These are phyloP conservation scores for Drosophila pandora DNA, from an alignment of 1,140 invertebrate species.

Conservation along the genomic window DNA sequence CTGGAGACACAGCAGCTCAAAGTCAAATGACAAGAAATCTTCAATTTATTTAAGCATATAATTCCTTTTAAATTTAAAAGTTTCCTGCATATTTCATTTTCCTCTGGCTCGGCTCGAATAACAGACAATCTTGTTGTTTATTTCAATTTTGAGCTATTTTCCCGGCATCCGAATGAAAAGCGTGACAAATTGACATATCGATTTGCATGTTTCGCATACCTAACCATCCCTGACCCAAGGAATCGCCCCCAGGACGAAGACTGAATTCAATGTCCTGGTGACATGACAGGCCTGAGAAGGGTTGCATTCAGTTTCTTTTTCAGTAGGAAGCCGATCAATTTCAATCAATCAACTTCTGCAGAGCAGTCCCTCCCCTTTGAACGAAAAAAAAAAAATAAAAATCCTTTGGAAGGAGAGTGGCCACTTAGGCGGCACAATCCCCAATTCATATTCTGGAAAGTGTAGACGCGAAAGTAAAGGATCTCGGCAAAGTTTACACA, in stretches of 20 bases:
- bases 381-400: conserved; percentile 47
- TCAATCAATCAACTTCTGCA: conserved; percentile 71
- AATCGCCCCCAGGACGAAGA: conserved; percentile 5
- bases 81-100: conserved; percentile 5
- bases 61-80: conserved; percentile 5
- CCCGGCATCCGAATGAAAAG: conserved; percentile 38
- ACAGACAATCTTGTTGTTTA: conserved; percentile 27
- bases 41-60: background rate
- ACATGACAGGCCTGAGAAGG: conserved; percentile 55
- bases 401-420: conserved; percentile 7
- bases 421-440: conserved; percentile 63
- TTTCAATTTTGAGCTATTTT: conserved; percentile 40
- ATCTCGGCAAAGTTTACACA: conserved; percentile 75
- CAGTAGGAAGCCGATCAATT: conserved; percentile 63
- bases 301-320: conserved; percentile 36
- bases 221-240: conserved; percentile 44
- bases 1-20: too few relatives aligned
- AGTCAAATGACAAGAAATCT: background rate
- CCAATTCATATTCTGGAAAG: conserved; percentile 40
- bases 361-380: conserved; percentile 6
- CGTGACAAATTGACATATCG: conserved; percentile 71
- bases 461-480: conserved; percentile 21
- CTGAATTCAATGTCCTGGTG: conserved; percentile 12
- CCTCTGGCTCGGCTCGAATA: background rate
- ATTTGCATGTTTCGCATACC: conserved; percentile 53